phyloP scores from a whole-genome alignment of 2,888 invertebrate genomes.

The Netelia virgata region DNA sequence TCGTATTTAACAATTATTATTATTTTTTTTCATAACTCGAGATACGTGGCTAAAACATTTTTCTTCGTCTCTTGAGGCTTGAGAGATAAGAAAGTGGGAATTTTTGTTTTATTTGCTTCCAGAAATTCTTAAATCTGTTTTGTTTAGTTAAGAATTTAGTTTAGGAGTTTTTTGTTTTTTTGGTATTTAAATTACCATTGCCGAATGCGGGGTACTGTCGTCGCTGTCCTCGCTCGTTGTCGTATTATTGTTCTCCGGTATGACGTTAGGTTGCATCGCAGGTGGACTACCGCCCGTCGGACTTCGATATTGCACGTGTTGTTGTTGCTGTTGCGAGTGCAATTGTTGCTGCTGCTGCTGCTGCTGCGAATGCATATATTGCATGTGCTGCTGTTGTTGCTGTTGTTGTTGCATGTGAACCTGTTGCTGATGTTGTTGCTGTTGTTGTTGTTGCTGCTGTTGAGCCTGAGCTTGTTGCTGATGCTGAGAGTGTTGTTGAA shows the following conservation, averaged over 20 bases:
- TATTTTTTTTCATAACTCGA: too few species aligned
- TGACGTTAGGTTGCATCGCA: slow-evolving; percentile 83
- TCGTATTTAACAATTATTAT: not conserved
- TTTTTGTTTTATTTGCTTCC: too few species aligned
- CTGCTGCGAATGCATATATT: slow-evolving; percentile 79
- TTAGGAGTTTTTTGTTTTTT: too few species aligned
- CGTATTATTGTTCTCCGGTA: slow-evolving; percentile 87
- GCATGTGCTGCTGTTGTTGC: slow-evolving; percentile 77
- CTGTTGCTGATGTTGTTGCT: slow-evolving; percentile 81
- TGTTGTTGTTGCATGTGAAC: slow-evolving; percentile 74
- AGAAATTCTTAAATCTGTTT: not conserved
- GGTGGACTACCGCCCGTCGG: slow-evolving; percentile 88
- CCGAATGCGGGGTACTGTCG: slow-evolving; percentile 91
- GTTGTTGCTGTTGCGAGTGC: slow-evolving; percentile 76
- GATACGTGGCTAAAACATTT: not conserved
- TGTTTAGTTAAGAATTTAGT: too few species aligned
- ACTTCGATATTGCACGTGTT: slow-evolving; percentile 86
- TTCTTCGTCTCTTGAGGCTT: not conserved
- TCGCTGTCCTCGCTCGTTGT: slow-evolving; percentile 95
- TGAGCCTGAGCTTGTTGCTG: slow-evolving; percentile 85
- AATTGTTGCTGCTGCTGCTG: slow-evolving; percentile 80
- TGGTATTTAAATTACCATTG: slow-evolving; percentile 85
- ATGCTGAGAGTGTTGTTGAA: slow-evolving; percentile 83
- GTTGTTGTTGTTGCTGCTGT: slow-evolving; percentile 77
- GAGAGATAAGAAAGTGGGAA: too few species aligned